These are phyloP conservation scores for Atta colombica DNA, from an alignment of 1,140 invertebrate genomes.

Conservation along the genomic window DNA sequence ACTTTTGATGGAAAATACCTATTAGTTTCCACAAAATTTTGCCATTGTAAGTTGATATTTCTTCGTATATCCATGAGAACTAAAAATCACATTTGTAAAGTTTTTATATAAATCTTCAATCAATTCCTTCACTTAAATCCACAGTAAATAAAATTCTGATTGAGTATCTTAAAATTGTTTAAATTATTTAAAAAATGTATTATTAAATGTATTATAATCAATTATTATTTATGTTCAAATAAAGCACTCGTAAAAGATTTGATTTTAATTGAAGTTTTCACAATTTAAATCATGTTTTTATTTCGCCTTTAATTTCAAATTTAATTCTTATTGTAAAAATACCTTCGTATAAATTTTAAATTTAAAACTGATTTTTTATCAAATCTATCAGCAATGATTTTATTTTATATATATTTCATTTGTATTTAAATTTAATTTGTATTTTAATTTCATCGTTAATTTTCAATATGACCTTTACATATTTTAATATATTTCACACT, in stretches of 20 bases:
- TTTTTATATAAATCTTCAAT: constrained; percentile 1
- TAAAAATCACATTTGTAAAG: not conserved
- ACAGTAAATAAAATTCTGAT: not conserved
- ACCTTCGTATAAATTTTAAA: not conserved
- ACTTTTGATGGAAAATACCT: constrained; percentile 23
- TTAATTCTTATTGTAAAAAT: not conserved
- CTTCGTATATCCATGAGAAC: not conserved
- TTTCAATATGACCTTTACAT: not conserved
- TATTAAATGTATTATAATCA: too few species aligned
- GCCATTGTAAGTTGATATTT: not conserved
- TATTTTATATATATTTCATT: not conserved
- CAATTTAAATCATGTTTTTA: not conserved
- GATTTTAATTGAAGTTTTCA: not conserved
- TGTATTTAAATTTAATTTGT: not conserved
- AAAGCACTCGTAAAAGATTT: not conserved
- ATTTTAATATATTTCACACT: not conserved
- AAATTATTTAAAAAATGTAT: not conserved
- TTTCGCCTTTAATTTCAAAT: not conserved
- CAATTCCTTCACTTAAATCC: not conserved
- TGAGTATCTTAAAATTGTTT: not conserved
- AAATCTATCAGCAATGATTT: not conserved
- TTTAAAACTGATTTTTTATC: not conserved
- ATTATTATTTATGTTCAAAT: not conserved
- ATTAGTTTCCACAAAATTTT: not conserved
- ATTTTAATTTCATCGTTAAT: not conserved